Evolutionary conservation across 2,888 invertebrate genomes (phyloP).

Genomic region (Drosophila kokeensis): DNA sequence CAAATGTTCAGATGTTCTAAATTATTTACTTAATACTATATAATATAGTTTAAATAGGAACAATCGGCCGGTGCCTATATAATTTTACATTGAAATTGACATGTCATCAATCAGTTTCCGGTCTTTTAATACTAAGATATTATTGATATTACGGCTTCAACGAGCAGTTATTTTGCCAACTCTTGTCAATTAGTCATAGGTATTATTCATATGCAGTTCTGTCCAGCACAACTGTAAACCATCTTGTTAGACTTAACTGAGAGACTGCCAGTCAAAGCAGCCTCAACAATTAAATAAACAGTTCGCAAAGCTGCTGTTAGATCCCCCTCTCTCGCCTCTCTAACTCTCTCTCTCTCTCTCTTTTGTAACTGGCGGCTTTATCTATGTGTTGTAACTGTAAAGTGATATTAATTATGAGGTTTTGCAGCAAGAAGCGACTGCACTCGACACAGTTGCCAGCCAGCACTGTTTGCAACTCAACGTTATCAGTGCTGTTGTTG

Average conservation of each 20-base stretch:
- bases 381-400: slow-evolving; percentile 54
- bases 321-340: not conserved
- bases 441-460: slow-evolving; percentile 26
- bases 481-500: slow-evolving; percentile 1
- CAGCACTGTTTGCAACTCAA: slow-evolving; percentile 4
- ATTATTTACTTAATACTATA: no score
- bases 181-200: not conserved
- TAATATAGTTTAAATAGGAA: not conserved
- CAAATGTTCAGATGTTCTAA: no score
- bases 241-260: not conserved
- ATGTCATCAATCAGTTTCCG: not conserved
- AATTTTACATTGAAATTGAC: not conserved
- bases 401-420: slow-evolving; percentile 71
- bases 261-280: slow-evolving; percentile 1
- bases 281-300: slow-evolving; percentile 50
- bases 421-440: slow-evolving; percentile 38
- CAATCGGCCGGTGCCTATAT: not conserved
- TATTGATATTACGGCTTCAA: not conserved
- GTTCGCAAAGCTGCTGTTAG: slow-evolving; percentile 39
- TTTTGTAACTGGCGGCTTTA: slow-evolving; percentile 1
- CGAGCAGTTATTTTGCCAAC: not conserved
- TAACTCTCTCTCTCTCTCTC: not conserved
- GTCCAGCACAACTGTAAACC: not conserved
- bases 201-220: not conserved
- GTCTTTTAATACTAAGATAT: no score